phyloP scores from a whole-genome alignment of 2,888 invertebrate genomes.

The Folsomia manolachei region DNA sequence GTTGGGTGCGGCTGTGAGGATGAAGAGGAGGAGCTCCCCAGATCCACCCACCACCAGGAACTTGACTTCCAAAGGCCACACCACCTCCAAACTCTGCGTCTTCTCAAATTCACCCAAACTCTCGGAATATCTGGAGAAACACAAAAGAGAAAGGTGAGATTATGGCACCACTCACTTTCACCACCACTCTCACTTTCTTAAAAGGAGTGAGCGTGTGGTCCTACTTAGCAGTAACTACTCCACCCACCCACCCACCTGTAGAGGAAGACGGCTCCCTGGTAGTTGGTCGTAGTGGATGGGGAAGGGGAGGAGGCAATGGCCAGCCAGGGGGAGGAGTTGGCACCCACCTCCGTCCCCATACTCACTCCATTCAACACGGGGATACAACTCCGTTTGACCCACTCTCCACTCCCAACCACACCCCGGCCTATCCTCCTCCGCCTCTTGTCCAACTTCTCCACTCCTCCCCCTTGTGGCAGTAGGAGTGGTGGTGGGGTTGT shows the following conservation, averaged over 20 bases:
- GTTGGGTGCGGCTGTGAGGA: slow-evolving; percentile 12
- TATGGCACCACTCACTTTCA: too few species aligned
- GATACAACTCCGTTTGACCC: slow-evolving; percentile 24
- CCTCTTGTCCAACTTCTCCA: not conserved
- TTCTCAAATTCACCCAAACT: slow-evolving; percentile 28
- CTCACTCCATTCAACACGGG: slow-evolving; percentile 30
- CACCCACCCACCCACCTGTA: slow-evolving; percentile 30
- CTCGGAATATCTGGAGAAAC: slow-evolving; percentile 29
- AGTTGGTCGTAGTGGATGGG: slow-evolving; percentile 7
- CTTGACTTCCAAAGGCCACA: slow-evolving; percentile 11
- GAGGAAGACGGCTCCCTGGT: slow-evolving; percentile 33
- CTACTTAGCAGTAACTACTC: not conserved
- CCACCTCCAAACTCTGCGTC: slow-evolving; percentile 19
- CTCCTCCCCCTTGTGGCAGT: not conserved
- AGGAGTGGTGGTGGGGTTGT: not conserved
- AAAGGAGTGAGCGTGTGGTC: not conserved
- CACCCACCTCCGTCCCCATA: slow-evolving; percentile 26
- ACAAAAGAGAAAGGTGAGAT: too few species aligned
- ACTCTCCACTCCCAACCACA: too few species aligned
- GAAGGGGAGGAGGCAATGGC: slow-evolving; percentile 32
- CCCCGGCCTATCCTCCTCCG: not conserved
- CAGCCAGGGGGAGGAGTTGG: slow-evolving; percentile 30
- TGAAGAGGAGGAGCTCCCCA: slow-evolving; percentile 28
- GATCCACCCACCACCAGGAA: slow-evolving; percentile 28
- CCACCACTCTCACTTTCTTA: too few species aligned